Base-by-base conservation (phyloP, 2,113 vertebrate genomes). In the Penelope pileata region DNA sequence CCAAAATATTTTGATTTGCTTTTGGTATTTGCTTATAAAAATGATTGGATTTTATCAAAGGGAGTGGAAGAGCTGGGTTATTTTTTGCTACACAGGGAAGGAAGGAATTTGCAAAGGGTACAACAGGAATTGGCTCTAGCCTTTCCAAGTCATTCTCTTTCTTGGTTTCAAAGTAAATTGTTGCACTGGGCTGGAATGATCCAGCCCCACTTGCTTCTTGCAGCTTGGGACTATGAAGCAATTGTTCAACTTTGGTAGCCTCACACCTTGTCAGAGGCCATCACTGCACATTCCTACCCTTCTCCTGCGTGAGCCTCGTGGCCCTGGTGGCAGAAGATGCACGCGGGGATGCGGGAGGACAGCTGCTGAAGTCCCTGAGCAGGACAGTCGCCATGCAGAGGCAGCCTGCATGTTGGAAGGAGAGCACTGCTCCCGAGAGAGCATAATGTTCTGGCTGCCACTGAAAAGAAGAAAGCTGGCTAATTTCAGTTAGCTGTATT, bases 1-100 rank as follows among this genome's bases (percentile, higher is more conserved):
- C 47, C 75, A 94, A 93, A 97, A 90, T 90, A 95, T 91, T 96
- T 94, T 91, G 12, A 90, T 96, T 94, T 91, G 74, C 53, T 72
- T 93, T 92, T 73, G 51, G 36, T 87, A 62, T 94, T 93, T 93
- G 72, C 88, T 95, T 90, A 73, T 94, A 90, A 88, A 96, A 94
- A 80, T 76, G 24, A 69, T 27, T 66, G 40, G 70, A 91, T 63
- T 83, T 88, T 88, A 72, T 92, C 53, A 90, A 45, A 73, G 70
- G 22, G 67, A 62, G 36, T 26, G 2, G 72, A 80, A 84, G 67
- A 90, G 10, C n/a, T 34, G 40, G 2, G 1, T 40, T 91, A 67
- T 85, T 92, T 95, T 95, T 93, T 7, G 3, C 47, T 79, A 40
- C 82, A 59, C 73, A 54, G 67, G 70, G 63, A 92, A 85, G 53